Evolutionary conservation across 2,888 invertebrate genomes (phyloP).

Genomic region (Caenorhabditis plicata): DNA sequence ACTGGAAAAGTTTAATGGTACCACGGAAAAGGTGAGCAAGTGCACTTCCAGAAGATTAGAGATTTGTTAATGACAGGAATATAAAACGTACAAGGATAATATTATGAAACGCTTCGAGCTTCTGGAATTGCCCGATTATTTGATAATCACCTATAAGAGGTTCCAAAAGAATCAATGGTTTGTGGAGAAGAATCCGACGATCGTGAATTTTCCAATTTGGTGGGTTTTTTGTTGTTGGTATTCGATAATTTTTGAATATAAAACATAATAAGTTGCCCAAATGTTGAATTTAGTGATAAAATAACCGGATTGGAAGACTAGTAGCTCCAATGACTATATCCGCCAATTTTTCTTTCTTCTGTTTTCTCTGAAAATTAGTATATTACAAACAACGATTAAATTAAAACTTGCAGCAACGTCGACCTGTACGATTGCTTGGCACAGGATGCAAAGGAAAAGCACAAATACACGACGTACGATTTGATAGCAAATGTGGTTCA

Average conservation of each 20-base stretch:
- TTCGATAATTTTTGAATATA: neutral
- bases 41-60: too few relatives aligned
- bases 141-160: conserved; percentile 89
- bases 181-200: conserved; percentile 98
- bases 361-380: too few relatives aligned
- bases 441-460: conserved; percentile 74
- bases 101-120: conserved; percentile 95
- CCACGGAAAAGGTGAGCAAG: conserved; percentile 76
- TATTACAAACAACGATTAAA: too few relatives aligned
- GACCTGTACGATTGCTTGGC: conserved; percentile 93
- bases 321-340: too few relatives aligned
- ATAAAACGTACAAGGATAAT: conserved; percentile 98
- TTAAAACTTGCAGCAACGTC: conserved; percentile 86
- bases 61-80: conserved; percentile 72
- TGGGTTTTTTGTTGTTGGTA: neutral
- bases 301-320: too few relatives aligned
- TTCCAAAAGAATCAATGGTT: conserved; percentile 99
- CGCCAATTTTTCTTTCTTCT: too few relatives aligned
- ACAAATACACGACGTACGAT: conserved; percentile 85
- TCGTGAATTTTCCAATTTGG: conserved; percentile 99
- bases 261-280: neutral
- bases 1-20: conserved; percentile 92
- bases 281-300: neutral
- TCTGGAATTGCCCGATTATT: conserved; percentile 73
- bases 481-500: conserved; percentile 98